Percentiles rank a stretch among this genome's conserved stretches.
phyloP scores from a whole-genome alignment of 2,888 invertebrate genomes.

The Hetaerina titia region DNA sequence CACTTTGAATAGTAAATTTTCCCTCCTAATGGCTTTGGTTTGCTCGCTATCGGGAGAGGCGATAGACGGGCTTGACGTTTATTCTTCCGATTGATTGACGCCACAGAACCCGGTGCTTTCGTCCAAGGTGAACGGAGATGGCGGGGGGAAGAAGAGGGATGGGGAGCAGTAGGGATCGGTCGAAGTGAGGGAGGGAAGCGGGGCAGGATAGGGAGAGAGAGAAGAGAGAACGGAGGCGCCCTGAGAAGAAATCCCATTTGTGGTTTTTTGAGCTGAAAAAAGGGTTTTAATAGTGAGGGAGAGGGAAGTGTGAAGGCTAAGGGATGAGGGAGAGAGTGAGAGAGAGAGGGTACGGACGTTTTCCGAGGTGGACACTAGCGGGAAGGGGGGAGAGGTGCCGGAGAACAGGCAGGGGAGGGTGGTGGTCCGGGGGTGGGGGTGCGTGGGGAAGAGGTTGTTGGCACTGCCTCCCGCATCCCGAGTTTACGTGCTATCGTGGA shows the following conservation, averaged over 20 bases:
- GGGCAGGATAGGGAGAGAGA: background rate
- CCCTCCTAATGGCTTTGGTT: background rate
- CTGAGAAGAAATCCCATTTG: background rate
- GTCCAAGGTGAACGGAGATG: background rate
- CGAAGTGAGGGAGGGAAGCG: background rate
- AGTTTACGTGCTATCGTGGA: background rate
- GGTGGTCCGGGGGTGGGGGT: background rate
- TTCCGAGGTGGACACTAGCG: background rate
- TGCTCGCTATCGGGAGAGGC: background rate
- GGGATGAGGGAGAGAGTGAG: background rate
- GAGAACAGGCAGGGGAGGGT: background rate
- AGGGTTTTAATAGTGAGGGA: background rate
- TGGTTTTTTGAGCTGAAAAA: background rate
- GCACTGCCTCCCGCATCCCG: background rate
- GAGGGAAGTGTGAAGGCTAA: no score
- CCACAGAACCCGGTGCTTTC: background rate
- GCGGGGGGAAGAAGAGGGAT: background rate
- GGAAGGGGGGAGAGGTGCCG: no score
- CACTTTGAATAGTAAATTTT: conserved; percentile 16
- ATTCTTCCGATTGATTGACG: conserved; percentile 27
- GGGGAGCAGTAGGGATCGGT: background rate
- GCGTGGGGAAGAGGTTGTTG: background rate
- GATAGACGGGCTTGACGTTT: background rate
- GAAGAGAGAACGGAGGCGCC: background rate
- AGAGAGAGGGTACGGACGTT: background rate